Base-by-base conservation (phyloP, 2,888 invertebrate species). In the Agrochola litura region DNA sequence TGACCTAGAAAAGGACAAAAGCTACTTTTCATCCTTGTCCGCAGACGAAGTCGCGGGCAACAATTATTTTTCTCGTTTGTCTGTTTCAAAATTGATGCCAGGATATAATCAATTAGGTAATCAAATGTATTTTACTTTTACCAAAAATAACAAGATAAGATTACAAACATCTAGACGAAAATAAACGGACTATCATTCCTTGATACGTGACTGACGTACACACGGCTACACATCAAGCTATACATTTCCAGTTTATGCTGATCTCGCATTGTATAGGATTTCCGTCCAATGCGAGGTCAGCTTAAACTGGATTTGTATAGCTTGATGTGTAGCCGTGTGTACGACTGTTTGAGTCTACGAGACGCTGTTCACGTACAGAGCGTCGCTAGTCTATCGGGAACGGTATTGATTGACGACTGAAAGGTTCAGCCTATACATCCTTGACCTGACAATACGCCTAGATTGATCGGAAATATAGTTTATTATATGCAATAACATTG, bases 161-260 rank as follows among this genome's bases (percentile, higher is more conserved):
- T 83, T 70, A 16, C 43, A 77, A 49, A n/a, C 16, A 63, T 68
- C 14, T 49, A 61, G 19, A 37, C 78, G 25, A 66, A 78, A 83
- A 67, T 79, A 75, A 65, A 65, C 30, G n/a, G 25, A 52, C 12
- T 74, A 64, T 81, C 43, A 58, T 43, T 52, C 4, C 4, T 64
- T 81, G 41, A 81, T 78, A 81, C 6, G 43, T 43, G 22, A 30
- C 64, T 75, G 56, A 65, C 75, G 75, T 81, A n/a, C n/a, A n/a
- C n/a, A n/a, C n/a, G n/a, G n/a, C n/a, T n/a, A n/a, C n/a, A n/a
- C n/a, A n/a, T n/a, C n/a, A n/a, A n/a, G n/a, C n/a, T n/a, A n/a
- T n/a, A n/a, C n/a, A n/a, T n/a, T n/a, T n/a, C n/a, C n/a, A n/a
- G n/a, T n/a, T n/a, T n/a, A n/a, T n/a, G n/a, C n/a, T n/a, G n/a